A percentile compares a stretch with the other conserved stretches of the same genome.
Conservation (phyloP, 92 coral and sea anemone species). For the Epizoanthus rinbou region DNA sequence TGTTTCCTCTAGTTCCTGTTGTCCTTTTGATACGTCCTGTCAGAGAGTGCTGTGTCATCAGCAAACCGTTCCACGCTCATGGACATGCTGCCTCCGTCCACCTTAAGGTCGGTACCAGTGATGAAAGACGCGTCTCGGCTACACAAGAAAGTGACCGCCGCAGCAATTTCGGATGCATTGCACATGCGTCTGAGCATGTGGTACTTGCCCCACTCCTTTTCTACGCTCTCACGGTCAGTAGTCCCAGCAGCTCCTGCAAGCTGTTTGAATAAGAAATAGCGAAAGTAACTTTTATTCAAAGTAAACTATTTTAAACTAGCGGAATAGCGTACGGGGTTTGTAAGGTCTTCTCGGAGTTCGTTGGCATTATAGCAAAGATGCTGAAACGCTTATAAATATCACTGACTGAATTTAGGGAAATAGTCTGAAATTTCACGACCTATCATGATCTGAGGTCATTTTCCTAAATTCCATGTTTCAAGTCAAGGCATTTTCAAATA, state of each 20-base stretch:
- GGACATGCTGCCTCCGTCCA: conserved; percentile 32
- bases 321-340: too few relatives aligned
- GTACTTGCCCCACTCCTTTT: neutral
- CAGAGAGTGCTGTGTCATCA: neutral
- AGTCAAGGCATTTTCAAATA: too few relatives aligned
- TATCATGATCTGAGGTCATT: too few relatives aligned
- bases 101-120: conserved; percentile 38
- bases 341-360: too few relatives aligned
- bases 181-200: conserved; percentile 24
- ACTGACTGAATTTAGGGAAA: too few relatives aligned
- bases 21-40: neutral
- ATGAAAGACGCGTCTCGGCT: conserved; percentile 44
- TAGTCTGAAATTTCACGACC: too few relatives aligned
- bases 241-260: conserved; percentile 2
- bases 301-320: too few relatives aligned
- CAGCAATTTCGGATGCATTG: conserved; percentile 40
- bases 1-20: neutral
- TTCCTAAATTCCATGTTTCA: too few relatives aligned
- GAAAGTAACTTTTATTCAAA: too few relatives aligned
- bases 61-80: conserved; percentile 36
- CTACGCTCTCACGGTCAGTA: conserved; percentile 1
- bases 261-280: neutral
- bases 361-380: too few relatives aligned
- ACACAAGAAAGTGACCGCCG: conserved; percentile 38
- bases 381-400: too few relatives aligned